Percentiles rank a stretch among this genome's conserved stretches.
Evolutionary conservation across 2,797 vertebrate genomes (phyloP).

Genomic region (Sebastes vulpes): DNA sequence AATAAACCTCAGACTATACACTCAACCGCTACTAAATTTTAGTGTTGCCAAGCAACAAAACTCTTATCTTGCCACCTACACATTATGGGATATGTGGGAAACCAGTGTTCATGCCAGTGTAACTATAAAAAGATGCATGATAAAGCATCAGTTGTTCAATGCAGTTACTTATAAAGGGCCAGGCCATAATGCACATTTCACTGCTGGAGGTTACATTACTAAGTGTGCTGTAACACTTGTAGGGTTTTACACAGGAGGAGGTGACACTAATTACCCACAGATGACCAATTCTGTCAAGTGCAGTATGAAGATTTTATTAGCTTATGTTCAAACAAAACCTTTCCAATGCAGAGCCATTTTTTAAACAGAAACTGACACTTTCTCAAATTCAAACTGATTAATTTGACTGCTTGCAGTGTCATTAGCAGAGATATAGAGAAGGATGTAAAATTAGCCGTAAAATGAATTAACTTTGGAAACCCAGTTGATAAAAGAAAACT

Average conservation of each 20-base stretch:
- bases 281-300: background rate
- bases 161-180: background rate
- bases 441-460: background rate
- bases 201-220: background rate
- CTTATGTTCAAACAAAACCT: slow-evolving; percentile 19
- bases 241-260: background rate
- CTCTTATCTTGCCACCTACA: slow-evolving; percentile 76
- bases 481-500: background rate
- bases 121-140: slow-evolving; percentile 46
- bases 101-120: slow-evolving; percentile 24
- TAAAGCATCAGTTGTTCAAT: slow-evolving; percentile 24
- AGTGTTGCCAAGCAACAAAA: slow-evolving; percentile 80
- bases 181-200: background rate
- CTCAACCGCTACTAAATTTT: slow-evolving; percentile 54
- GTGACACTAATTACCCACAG: background rate
- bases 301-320: slow-evolving; percentile 40
- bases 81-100: slow-evolving; percentile 74
- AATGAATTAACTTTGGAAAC: background rate
- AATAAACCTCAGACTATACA: slow-evolving; percentile 45
- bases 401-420: background rate
- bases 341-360: background rate
- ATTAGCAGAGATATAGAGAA: background rate
- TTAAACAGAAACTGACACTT: slow-evolving; percentile 1
- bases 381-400: background rate
- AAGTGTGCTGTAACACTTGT: background rate